Percentiles rank a stretch among this genome's conserved stretches.
Evolutionary conservation across 2,888 invertebrate genomes (phyloP).

Genomic region (Epicampocera succincta): DNA sequence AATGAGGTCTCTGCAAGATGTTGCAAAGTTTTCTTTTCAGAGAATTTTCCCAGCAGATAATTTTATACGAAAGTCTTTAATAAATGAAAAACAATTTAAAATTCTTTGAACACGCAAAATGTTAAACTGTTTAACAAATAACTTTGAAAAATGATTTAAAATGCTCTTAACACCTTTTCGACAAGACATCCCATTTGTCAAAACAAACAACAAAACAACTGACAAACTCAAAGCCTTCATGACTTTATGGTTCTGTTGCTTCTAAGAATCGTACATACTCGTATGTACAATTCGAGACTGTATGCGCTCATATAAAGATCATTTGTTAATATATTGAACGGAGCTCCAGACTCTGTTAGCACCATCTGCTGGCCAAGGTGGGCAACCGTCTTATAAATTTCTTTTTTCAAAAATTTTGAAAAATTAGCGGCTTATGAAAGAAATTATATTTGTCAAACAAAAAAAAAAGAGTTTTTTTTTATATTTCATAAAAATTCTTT

Average conservation of each 20-base stretch:
- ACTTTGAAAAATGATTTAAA: conserved; percentile 64
- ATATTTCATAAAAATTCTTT: too few species aligned
- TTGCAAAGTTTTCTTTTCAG: conserved; percentile 34
- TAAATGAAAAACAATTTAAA: conserved; percentile 35
- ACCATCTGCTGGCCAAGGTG: too few species aligned
- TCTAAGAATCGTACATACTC: conserved; percentile 3
- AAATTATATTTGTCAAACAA: too few species aligned
- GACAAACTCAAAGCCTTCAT: conserved; percentile 32
- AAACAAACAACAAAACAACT: conserved; percentile 59
- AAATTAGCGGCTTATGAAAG: too few species aligned
- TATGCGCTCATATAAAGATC: too few species aligned
- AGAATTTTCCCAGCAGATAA: conserved; percentile 29
- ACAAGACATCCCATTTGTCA: conserved; percentile 72
- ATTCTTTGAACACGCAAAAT: conserved; percentile 58
- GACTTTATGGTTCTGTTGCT: neutral
- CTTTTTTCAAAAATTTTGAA: too few species aligned
- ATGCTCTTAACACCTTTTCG: conserved; percentile 73
- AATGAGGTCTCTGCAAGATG: conserved; percentile 51
- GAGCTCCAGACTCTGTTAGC: too few species aligned
- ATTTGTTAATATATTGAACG: too few species aligned
- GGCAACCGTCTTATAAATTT: too few species aligned
- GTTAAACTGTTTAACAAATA: conserved; percentile 49
- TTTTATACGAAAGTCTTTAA: conserved; percentile 5
- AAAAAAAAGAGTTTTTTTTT: too few species aligned
- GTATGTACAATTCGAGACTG: too few species aligned